Base-by-base conservation (phyloP, 2,797 vertebrate species). In the Selene dorsalis region DNA sequence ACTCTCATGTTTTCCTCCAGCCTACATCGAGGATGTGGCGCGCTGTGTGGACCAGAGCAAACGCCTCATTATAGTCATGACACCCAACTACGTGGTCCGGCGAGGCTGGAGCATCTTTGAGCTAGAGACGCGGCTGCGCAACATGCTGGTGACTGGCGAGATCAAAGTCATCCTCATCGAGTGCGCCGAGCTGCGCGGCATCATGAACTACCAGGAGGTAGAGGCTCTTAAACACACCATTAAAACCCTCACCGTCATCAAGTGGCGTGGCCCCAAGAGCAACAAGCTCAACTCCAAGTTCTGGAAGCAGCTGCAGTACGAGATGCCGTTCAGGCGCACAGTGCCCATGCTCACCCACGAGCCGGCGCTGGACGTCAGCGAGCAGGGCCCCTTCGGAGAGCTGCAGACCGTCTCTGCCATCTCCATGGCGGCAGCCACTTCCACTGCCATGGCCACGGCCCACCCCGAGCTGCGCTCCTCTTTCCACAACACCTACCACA, bases 151-250 rank as follows among this genome's bases (percentile, higher is more conserved):
- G 84, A 97, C 96, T 0, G 98, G 98, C 12, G 97, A 99, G 93
- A 98, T 99, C 90, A 99, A 99, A 94, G 98, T 99, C 81, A 98
- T 99, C 92, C 93, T 99, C 69, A 99, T 99, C 26, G 98, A 99
- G 93, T 99, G 98, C 79, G 97, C 97, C 70, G 97, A 99, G 93
- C 93, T 99, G 64, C 96, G 96, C 30, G 97, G 97, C 90, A 97
- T 99, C 92, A 98, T 99, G 96, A 99, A 99, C 96, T 99, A 99
- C 95, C 98, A 99, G 93, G 98, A 99, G 86, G 97, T 99, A 32
- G 98, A 99, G 92, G 97, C 97, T 12, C 97, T 99, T 64, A 99
- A 99, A 91, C 97, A 99, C 66, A 98, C 97, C 87, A 99, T 99
- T 88, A 99, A 99, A 92, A 96, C 97, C 84, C 96, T 99, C 86